phyloP scores from a whole-genome alignment of 2,113 vertebrate species.

The Carassius carassius region DNA sequence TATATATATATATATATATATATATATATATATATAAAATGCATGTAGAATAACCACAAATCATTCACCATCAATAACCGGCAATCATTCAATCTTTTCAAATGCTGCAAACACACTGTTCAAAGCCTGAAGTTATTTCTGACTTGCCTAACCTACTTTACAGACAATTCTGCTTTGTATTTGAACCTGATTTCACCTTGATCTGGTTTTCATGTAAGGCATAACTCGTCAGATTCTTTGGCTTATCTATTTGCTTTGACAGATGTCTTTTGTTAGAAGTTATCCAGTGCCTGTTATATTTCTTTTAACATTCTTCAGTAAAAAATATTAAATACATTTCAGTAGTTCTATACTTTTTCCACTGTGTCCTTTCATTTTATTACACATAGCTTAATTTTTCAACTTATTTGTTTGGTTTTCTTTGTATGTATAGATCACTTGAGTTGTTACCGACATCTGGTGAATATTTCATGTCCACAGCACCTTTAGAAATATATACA shows the following conservation, averaged over 20 bases:
- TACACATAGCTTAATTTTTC: too few species aligned
- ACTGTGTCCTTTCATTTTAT: too few species aligned
- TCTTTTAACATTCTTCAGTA: not conserved
- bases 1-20: too few species aligned
- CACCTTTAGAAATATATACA: too few species aligned
- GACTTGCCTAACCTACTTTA: constrained; percentile 66
- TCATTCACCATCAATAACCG: not conserved
- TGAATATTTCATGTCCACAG: too few species aligned
- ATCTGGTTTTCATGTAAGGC: not conserved
- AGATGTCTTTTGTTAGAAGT: not conserved
- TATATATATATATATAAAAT: too few species aligned
- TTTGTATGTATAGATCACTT: too few species aligned
- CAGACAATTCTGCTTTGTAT: constrained; percentile 60
- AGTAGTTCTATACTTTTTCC: too few species aligned
- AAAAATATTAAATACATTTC: too few species aligned
- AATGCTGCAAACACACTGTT: not conserved
- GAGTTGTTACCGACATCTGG: too few species aligned
- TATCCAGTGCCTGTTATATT: not conserved
- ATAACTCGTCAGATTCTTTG: not conserved
- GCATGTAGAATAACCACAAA: not conserved
- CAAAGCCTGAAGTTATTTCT: constrained; percentile 63
- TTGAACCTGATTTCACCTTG: constrained; percentile 4
- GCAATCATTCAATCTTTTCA: not conserved
- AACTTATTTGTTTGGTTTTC: too few species aligned
- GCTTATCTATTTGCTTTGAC: not conserved